A percentile compares a stretch with the other conserved stretches of the same genome.
phyloP scores from a whole-genome alignment of 1,140 invertebrate genomes.

The Euglossa dilemma region DNA sequence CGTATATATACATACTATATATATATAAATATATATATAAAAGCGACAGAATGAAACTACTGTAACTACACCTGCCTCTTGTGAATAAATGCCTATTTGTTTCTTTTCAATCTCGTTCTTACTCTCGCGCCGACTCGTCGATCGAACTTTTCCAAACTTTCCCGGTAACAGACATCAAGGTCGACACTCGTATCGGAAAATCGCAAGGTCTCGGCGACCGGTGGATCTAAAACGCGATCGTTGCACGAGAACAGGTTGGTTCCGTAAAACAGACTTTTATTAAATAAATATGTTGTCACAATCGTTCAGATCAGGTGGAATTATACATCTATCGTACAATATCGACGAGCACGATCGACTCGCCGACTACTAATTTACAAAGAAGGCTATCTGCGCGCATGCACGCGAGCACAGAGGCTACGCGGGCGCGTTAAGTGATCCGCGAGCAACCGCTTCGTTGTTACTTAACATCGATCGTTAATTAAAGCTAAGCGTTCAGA shows the following conservation, averaged over 20 bases:
- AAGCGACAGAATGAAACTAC: conserved; percentile 77
- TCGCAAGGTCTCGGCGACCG: too few species aligned
- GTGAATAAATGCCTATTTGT: conserved; percentile 82
- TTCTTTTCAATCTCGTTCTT: conserved; percentile 76
- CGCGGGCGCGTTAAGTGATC: conserved; percentile 5
- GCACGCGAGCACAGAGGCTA: neutral
- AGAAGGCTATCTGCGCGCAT: neutral
- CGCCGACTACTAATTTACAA: conserved; percentile 44
- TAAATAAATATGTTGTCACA: conserved; percentile 63
- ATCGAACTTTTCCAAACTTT: neutral
- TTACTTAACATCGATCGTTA: conserved; percentile 34
- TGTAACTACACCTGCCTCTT: conserved; percentile 82
- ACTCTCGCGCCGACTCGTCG: neutral
- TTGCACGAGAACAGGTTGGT: neutral
- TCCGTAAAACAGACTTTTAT: conserved; percentile 66
- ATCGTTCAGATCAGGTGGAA: conserved; percentile 53
- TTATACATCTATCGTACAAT: conserved; percentile 58
- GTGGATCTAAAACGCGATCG: neutral
- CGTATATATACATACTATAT: conserved; percentile 40
- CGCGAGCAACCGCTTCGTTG: conserved; percentile 28
- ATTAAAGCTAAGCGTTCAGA: conserved; percentile 23
- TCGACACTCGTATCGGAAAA: neutral
- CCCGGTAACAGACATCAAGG: neutral
- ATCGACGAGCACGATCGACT: neutral
- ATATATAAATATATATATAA: conserved; percentile 55